A percentile compares a stretch with the other conserved stretches of the same genome.
These are phyloP conservation scores for Riptortus pedestris DNA, from an alignment of 1,140 invertebrate genomes.

Conservation along the genomic window DNA sequence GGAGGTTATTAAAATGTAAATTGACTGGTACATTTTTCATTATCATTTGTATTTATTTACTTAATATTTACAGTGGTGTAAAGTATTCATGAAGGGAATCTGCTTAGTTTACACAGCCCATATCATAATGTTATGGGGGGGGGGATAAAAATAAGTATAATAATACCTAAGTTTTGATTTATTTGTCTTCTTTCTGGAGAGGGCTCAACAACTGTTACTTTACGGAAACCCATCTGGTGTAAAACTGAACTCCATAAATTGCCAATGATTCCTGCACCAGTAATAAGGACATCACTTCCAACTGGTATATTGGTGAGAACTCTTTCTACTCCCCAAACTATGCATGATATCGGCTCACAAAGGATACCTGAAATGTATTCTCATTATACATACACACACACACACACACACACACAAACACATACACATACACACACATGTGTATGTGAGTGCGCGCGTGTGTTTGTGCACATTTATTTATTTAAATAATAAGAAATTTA, in stretches of 20 bases:
- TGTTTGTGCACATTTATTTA: conserved; percentile 3
- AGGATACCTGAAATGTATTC: conserved; percentile 44
- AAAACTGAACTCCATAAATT: conserved; percentile 51
- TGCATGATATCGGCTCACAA: conserved; percentile 54
- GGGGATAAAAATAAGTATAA: no score
- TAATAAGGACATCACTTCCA: conserved; percentile 49
- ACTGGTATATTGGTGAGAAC: conserved; percentile 43
- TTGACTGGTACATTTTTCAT: no score
- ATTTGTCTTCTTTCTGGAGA: conserved; percentile 43
- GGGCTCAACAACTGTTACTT: conserved; percentile 54
- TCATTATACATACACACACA: no score
- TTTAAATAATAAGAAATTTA: neutral
- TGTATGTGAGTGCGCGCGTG: no score
- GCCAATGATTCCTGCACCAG: conserved; percentile 60
- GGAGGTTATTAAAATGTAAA: no score
- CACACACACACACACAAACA: no score
- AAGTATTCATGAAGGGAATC: no score
- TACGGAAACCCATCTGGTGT: conserved; percentile 53
- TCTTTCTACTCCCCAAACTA: conserved; percentile 53
- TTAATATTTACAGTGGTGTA: no score
- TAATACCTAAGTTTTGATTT: conserved; percentile 47
- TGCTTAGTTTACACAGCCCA: no score
- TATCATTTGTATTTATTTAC: no score
- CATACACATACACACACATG: no score
- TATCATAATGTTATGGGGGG: no score